Base-by-base conservation (phyloP, 2,888 invertebrate species). In the Syrista parreyssii region DNA sequence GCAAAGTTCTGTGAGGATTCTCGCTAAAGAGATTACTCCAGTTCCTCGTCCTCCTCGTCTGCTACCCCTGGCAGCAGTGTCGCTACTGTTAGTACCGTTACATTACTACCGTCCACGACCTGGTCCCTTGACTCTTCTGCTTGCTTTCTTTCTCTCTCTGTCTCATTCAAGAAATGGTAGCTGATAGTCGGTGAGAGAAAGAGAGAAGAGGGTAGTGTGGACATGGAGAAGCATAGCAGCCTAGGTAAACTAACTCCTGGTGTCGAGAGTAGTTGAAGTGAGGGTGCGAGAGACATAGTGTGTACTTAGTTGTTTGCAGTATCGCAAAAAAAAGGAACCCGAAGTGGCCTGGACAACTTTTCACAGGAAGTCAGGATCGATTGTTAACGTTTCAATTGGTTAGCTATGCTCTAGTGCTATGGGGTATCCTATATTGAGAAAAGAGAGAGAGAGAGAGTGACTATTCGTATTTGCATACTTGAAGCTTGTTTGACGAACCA, bases 21-120 rank as follows among this genome's bases (percentile, higher is more conserved):
- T 71, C 71, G 71, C 71, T 71, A 71, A 71, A 71, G 71, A 71
- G 71, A 71, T 71, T 71, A 71, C 71, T 71, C 71, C 71, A 71
- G 12, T 71, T 71, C 32, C 33, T 33, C 55, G 55, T 55, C 55
- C 55, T 55, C 55, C 55, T 2, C 55, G 9, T 55, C 55, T 55
- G 23, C 55, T 3, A 55, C 23, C 55, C 23, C 55, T 23, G 55
- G 23, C 55, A 23, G 1, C 23, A 55, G 55, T 9, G 23, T 55
- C 23, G 23, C 55, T 23, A 23, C 55, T 9, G 55, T 55, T 55
- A 55, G 55, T 23, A 55, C 9, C 15, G 23, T 55, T 15, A 55
- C 9, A 55, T 23, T 55, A 9, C 23, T 23, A 23, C 55, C 23
- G 55, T 1, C 55, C 55, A 23, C 55, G 55, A 55, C 0, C 55